A percentile compares a stretch with the other conserved stretches of the same genome.
Conservation (phyloP, 2,113 vertebrate species). For the Hemicordylus capensis region DNA sequence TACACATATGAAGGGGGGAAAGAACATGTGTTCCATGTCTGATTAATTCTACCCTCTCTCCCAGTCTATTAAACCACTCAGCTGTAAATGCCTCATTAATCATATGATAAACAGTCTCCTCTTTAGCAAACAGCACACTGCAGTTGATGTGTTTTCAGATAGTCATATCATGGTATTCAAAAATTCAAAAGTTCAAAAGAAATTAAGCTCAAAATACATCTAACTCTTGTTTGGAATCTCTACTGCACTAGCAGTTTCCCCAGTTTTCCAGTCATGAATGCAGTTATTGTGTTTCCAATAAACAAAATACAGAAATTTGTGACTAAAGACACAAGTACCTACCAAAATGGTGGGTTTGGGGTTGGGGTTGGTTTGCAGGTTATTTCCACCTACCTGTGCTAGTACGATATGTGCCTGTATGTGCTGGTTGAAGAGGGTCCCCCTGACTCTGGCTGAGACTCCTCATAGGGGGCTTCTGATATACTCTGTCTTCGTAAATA, state of each 20-base stretch:
- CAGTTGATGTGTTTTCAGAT: slow-evolving; percentile 15
- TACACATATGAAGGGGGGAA: not conserved
- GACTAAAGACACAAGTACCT: not conserved
- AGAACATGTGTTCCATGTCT: slow-evolving; percentile 11
- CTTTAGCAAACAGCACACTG: slow-evolving; percentile 22
- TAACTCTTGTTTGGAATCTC: not conserved
- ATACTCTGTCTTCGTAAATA: slow-evolving; percentile 96
- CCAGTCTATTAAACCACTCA: slow-evolving; percentile 6
- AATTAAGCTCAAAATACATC: not conserved
- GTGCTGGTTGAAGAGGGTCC: slow-evolving; percentile 86
- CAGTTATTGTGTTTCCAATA: not conserved
- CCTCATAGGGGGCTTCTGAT: slow-evolving; percentile 97
- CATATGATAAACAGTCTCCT: not conserved
- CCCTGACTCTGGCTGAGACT: slow-evolving; percentile 97
- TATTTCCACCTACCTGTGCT: slow-evolving; percentile 87
- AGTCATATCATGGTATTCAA: not conserved
- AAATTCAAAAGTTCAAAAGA: not conserved
- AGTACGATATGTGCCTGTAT: slow-evolving; percentile 90
- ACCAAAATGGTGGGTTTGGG: no score
- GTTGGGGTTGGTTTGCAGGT: slow-evolving; percentile 9
- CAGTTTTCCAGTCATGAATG: slow-evolving; percentile 27
- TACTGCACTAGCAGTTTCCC: not conserved
- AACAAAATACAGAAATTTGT: slow-evolving; percentile 27
- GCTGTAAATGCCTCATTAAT: not conserved
- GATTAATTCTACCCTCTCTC: not conserved